phyloP scores from a whole-genome alignment of 1,140 invertebrate species.

The Drosophila virilis region DNA sequence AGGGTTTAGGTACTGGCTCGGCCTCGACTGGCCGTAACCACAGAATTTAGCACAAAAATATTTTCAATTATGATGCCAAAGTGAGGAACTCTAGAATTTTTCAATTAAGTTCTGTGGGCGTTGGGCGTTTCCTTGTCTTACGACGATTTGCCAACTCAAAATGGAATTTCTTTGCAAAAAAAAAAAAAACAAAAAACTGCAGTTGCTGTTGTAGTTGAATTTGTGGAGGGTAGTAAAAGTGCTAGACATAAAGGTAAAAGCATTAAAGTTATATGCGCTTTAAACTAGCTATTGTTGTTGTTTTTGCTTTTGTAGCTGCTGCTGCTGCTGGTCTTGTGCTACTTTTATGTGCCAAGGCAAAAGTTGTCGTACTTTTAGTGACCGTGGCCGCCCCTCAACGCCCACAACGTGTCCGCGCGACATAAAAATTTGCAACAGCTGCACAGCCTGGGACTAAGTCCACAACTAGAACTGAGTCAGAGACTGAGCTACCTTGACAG shows the following conservation, averaged over 20 bases:
- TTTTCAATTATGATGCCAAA: slow-evolving; percentile 77
- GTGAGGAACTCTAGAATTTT: slow-evolving; percentile 79
- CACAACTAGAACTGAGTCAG: slow-evolving; percentile 39
- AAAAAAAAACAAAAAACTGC: slow-evolving; percentile 51
- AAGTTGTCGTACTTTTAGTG: slow-evolving; percentile 76
- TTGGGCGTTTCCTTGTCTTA: slow-evolving; percentile 6
- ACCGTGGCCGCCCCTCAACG: slow-evolving; percentile 35
- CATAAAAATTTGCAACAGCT: slow-evolving; percentile 81
- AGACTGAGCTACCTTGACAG: slow-evolving; percentile 68
- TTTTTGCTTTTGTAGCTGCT: slow-evolving; percentile 18
- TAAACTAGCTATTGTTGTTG: slow-evolving; percentile 65
- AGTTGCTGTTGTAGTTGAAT: slow-evolving; percentile 41
- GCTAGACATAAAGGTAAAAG: slow-evolving; percentile 78
- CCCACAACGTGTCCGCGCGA: slow-evolving; percentile 77
- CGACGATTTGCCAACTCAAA: slow-evolving; percentile 49
- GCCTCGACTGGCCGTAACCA: slow-evolving; percentile 36
- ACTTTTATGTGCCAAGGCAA: slow-evolving; percentile 78
- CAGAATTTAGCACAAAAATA: slow-evolving; percentile 72
- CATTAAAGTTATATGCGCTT: slow-evolving; percentile 81
- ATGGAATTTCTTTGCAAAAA: slow-evolving; percentile 66
- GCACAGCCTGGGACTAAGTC: slow-evolving; percentile 51
- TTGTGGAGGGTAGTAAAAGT: slow-evolving; percentile 68
- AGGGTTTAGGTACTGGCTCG: slow-evolving; percentile 16
- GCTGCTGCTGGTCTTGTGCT: slow-evolving; percentile 26
- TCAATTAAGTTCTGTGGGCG: slow-evolving; percentile 70